A percentile compares a stretch with the other conserved stretches of the same genome.
Evolutionary conservation across 2,888 invertebrate genomes (phyloP).

Genomic region (Leptinotarsa peninsularis): DNA sequence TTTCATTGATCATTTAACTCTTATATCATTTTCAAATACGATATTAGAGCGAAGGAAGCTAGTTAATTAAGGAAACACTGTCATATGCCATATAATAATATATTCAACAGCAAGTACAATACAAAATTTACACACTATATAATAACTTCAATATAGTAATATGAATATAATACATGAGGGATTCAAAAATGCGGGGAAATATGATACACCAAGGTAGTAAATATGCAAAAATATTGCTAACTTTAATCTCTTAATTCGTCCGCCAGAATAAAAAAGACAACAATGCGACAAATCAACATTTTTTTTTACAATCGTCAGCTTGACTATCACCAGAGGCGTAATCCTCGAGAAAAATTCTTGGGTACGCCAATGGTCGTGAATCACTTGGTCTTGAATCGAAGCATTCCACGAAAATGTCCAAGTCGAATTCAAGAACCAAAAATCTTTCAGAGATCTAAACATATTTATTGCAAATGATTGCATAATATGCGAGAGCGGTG

Average conservation of each 20-base stretch:
- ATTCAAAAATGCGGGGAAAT: constrained; percentile 64
- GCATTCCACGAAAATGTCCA: constrained; percentile 37
- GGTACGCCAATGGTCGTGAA: constrained; percentile 1
- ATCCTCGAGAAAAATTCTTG: constrained; percentile 4
- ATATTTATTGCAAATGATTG: constrained; percentile 58
- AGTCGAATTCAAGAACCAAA: constrained; percentile 33
- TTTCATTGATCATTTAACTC: too few species aligned
- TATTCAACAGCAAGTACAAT: constrained; percentile 81
- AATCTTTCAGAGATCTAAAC: constrained; percentile 39
- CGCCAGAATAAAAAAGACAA: constrained; percentile 63
- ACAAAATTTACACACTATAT: constrained; percentile 80
- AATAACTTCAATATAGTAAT: constrained; percentile 72
- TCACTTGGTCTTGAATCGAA: constrained; percentile 31
- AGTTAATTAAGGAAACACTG: constrained; percentile 63
- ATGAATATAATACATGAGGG: constrained; percentile 68
- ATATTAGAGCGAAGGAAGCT: neutral
- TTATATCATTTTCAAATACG: too few species aligned
- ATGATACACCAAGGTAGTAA: constrained; percentile 65
- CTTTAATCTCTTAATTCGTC: constrained; percentile 64
- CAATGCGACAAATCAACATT: constrained; percentile 60
- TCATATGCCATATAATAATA: constrained; percentile 80
- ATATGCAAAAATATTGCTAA: constrained; percentile 70
- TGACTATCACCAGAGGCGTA: constrained; percentile 5
- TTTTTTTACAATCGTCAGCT: constrained; percentile 41
- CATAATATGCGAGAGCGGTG: constrained; percentile 41